These are phyloP conservation scores for Zaprionus bogoriensis DNA, from an alignment of 2,888 invertebrate genomes.

Conservation along the genomic window DNA sequence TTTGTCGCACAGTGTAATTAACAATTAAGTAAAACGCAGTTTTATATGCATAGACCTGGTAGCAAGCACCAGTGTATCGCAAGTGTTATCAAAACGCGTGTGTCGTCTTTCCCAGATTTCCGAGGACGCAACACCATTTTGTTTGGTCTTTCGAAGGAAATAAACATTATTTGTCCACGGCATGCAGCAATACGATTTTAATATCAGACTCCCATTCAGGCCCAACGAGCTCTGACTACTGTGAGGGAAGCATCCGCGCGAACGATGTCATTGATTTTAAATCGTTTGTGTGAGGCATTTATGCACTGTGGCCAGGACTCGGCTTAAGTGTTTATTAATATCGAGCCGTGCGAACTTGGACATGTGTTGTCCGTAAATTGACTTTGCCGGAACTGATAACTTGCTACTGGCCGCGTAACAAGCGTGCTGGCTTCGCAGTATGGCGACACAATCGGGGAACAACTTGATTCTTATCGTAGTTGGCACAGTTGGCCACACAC, in stretches of 20 bases:
- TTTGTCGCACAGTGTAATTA: no score
- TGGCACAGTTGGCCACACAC: no score
- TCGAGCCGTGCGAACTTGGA: conserved; percentile 50
- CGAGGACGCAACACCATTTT: conserved; percentile 1
- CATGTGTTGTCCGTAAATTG: conserved; percentile 55
- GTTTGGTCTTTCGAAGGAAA: conserved; percentile 46
- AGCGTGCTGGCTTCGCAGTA: background rate
- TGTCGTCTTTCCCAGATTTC: background rate
- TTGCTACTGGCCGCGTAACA: background rate
- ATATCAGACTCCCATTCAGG: conserved; percentile 29
- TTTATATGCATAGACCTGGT: no score
- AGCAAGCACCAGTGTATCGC: no score
- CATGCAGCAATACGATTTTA: conserved; percentile 42
- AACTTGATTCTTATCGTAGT: background rate
- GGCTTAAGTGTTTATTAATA: conserved; percentile 54
- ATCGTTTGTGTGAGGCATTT: conserved; percentile 42
- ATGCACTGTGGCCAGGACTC: conserved; percentile 13
- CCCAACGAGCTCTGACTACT: background rate
- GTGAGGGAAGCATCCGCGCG: no score
- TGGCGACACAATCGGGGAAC: no score
- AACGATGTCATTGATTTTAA: conserved; percentile 56
- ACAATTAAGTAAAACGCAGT: no score
- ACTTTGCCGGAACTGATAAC: conserved; percentile 50
- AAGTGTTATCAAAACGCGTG: background rate
- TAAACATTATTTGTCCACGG: conserved; percentile 46